Percentiles rank a stretch among this genome's conserved stretches.
phyloP scores from a whole-genome alignment of 2,888 invertebrate species.

The Gymnosoma rotundatum region DNA sequence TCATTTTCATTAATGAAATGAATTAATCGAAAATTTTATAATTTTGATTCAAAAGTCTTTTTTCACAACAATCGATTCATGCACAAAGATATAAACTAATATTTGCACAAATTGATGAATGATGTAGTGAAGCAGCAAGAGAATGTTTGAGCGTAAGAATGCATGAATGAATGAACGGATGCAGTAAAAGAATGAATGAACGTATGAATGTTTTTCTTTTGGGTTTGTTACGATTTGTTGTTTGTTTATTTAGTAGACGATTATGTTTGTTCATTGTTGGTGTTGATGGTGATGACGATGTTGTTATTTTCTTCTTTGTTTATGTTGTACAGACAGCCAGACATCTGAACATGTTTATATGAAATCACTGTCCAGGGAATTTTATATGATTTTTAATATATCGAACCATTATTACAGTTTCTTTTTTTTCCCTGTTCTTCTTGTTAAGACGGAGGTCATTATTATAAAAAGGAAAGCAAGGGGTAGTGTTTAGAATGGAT shows the following conservation, averaged over 20 bases:
- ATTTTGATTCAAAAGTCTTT: slow-evolving; percentile 9
- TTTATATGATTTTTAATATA: slow-evolving; percentile 37
- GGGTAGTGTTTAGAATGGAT: slow-evolving; percentile 20
- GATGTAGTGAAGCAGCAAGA: neutral
- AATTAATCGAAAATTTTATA: neutral
- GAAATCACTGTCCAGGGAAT: slow-evolving; percentile 27
- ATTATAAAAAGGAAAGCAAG: neutral
- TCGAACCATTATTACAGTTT: slow-evolving; percentile 43
- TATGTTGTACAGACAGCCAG: neutral
- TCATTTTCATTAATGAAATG: no score
- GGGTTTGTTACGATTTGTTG: slow-evolving; percentile 22
- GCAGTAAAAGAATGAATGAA: neutral
- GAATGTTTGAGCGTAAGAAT: neutral
- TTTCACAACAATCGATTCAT: neutral
- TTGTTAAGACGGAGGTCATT: slow-evolving; percentile 23
- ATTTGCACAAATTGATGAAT: slow-evolving; percentile 23
- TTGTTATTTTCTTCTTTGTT: slow-evolving; percentile 46
- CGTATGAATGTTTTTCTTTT: slow-evolving; percentile 23
- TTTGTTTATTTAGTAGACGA: slow-evolving; percentile 64
- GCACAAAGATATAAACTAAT: neutral
- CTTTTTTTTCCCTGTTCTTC: slow-evolving; percentile 7
- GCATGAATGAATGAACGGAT: slow-evolving; percentile 9
- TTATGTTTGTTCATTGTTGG: slow-evolving; percentile 64
- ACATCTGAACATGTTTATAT: slow-evolving; percentile 30
- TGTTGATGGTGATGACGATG: slow-evolving; percentile 34